These are phyloP conservation scores for Stigmatopora argus DNA, from an alignment of 2,113 vertebrate species.

Conservation along the genomic window DNA sequence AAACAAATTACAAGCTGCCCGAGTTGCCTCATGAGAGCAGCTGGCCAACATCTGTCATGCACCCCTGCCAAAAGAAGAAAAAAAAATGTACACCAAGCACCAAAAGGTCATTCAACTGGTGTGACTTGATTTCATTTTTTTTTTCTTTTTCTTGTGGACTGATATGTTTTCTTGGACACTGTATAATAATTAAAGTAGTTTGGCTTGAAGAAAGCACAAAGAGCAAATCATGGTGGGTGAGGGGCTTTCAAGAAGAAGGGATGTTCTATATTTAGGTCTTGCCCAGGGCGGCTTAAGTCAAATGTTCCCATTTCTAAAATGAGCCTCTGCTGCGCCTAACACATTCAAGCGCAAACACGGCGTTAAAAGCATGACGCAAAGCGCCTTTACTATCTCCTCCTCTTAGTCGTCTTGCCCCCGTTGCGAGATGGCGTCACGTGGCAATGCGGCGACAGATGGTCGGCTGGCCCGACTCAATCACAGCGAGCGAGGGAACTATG, in stretches of 20 bases:
- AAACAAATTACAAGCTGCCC: constrained; percentile 16
- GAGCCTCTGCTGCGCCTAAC: constrained; percentile 24
- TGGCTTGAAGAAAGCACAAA: constrained; percentile 18
- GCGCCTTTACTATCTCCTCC: constrained; percentile 24
- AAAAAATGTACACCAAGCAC: background rate
- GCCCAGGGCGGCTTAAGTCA: background rate
- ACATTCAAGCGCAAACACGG: constrained; percentile 23
- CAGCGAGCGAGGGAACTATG: constrained; percentile 12
- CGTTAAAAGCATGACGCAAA: constrained; percentile 27
- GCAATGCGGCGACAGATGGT: constrained; percentile 65
- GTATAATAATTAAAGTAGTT: background rate
- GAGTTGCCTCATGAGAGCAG: constrained; percentile 15
- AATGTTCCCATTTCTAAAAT: constrained; percentile 39
- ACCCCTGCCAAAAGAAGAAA: background rate
- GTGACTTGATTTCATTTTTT: background rate
- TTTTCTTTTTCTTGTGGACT: background rate
- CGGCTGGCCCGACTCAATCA: constrained; percentile 35
- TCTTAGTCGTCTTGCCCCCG: constrained; percentile 39
- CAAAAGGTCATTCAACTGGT: constrained; percentile 1
- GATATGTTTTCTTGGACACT: constrained; percentile 3
- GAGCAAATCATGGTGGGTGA: constrained; percentile 10
- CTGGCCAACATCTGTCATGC: constrained; percentile 20
- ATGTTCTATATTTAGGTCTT: background rate
- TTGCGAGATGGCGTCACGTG: constrained; percentile 58
- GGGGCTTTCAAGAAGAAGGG: background rate